Evolutionary conservation across 1,140 invertebrate genomes (phyloP).

Genomic region (Drosophila guanche): DNA sequence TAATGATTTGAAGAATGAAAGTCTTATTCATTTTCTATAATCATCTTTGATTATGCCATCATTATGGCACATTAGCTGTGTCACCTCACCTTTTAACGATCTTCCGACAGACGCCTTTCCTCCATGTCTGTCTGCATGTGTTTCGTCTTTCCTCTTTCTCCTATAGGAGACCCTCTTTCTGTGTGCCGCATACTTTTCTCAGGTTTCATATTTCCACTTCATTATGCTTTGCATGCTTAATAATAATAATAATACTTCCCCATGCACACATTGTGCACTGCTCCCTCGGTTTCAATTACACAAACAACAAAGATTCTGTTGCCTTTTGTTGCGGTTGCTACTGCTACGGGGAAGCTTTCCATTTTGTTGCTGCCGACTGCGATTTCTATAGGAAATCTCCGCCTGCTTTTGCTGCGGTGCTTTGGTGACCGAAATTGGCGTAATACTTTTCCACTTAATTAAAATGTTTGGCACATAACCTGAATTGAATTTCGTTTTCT

Average conservation of each 20-base stretch:
- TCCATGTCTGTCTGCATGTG: neutral
- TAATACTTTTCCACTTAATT: constrained; percentile 81
- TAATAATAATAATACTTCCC: constrained; percentile 79
- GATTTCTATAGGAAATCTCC: constrained; percentile 65
- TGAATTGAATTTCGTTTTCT: constrained; percentile 77
- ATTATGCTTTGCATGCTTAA: constrained; percentile 82
- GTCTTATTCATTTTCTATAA: constrained; percentile 44
- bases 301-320: constrained; percentile 60
- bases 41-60: constrained; percentile 56
- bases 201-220: constrained; percentile 78
- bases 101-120: neutral
- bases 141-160: constrained; percentile 8
- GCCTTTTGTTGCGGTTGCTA: constrained; percentile 58
- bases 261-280: constrained; percentile 60
- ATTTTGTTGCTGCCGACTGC: constrained; percentile 68
- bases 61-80: constrained; percentile 57
- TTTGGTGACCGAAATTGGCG: constrained; percentile 67
- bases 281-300: constrained; percentile 75
- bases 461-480: constrained; percentile 79
- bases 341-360: constrained; percentile 64
- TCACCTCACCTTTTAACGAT: constrained; percentile 55
- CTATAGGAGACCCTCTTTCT: constrained; percentile 28
- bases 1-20: constrained; percentile 25
- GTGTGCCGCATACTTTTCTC: constrained; percentile 36
- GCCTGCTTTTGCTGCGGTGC: neutral